Conservation (phyloP, 2,113 vertebrate species). For the Rhegmatorhina hoffmannsi region DNA sequence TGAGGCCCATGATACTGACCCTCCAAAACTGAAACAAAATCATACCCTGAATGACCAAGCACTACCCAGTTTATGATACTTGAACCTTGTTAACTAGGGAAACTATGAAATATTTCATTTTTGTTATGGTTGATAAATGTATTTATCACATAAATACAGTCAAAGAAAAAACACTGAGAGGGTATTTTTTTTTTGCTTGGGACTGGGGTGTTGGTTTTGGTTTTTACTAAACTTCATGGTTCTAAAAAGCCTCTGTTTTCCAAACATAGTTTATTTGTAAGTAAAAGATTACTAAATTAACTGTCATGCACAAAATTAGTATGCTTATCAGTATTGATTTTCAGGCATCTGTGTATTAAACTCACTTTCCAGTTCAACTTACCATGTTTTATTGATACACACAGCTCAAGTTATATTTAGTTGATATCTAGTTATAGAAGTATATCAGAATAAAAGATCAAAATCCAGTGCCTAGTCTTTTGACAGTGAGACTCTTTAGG, state of each 20-base stretch:
- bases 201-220: background rate
- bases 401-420: background rate
- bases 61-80: background rate
- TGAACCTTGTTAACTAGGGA: background rate
- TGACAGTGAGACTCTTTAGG: background rate
- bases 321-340: background rate
- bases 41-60: background rate
- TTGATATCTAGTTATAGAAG: background rate
- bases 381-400: background rate
- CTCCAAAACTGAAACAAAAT: background rate
- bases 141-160: background rate
- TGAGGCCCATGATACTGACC: accelerated
- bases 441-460: background rate
- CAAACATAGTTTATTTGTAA: background rate
- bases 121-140: background rate
- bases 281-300: background rate
- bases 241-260: background rate
- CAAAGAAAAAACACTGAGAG: background rate
- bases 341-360: background rate
- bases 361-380: background rate
- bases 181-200: background rate
- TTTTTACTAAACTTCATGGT: background rate
- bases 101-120: background rate
- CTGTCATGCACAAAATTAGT: background rate
- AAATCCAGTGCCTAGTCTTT: background rate